These are phyloP conservation scores for Psilanteris sp. DNA, from an alignment of 1,140 invertebrate species.

Conservation along the genomic window DNA sequence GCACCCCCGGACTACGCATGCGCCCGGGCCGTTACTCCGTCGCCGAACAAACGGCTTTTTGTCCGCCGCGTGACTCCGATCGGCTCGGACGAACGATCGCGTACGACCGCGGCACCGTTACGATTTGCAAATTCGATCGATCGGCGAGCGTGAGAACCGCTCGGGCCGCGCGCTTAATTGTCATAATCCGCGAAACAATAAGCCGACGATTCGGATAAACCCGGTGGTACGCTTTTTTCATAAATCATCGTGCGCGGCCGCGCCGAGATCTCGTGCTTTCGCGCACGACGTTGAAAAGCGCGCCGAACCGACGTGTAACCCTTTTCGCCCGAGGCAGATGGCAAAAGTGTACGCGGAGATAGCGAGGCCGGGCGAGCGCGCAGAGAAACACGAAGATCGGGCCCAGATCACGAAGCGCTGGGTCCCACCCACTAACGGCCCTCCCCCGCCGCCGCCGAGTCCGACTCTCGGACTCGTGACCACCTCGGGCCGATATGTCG, in stretches of 20 bases:
- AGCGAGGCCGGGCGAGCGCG: conserved; percentile 37
- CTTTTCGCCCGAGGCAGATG: conserved; percentile 54
- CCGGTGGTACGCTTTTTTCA: conserved; percentile 54
- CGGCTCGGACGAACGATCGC: no score
- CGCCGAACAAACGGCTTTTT: conserved; percentile 74
- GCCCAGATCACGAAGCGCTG: conserved; percentile 71
- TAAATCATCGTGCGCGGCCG: conserved; percentile 50
- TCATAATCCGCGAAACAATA: conserved; percentile 27
- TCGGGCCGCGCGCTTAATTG: conserved; percentile 20
- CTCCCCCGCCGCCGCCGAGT: conserved; percentile 64
- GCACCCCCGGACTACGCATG: no score
- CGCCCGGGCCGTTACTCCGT: no score
- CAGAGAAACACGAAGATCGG: conserved; percentile 60
- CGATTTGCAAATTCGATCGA: conserved; percentile 33
- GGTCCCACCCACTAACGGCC: conserved; percentile 77
- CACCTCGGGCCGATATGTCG: conserved; percentile 79
- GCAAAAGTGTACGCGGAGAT: conserved; percentile 62
- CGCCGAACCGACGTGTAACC: conserved; percentile 36
- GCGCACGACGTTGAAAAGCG: conserved; percentile 59
- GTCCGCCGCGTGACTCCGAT: no score
- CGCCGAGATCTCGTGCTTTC: conserved; percentile 52
- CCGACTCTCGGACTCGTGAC: conserved; percentile 76
- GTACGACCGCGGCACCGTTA: no score
- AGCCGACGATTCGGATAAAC: conserved; percentile 24
- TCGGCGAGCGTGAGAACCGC: conserved; percentile 39